Conservation (phyloP, 2,888 invertebrate species). For the Hecatera dysodea region DNA sequence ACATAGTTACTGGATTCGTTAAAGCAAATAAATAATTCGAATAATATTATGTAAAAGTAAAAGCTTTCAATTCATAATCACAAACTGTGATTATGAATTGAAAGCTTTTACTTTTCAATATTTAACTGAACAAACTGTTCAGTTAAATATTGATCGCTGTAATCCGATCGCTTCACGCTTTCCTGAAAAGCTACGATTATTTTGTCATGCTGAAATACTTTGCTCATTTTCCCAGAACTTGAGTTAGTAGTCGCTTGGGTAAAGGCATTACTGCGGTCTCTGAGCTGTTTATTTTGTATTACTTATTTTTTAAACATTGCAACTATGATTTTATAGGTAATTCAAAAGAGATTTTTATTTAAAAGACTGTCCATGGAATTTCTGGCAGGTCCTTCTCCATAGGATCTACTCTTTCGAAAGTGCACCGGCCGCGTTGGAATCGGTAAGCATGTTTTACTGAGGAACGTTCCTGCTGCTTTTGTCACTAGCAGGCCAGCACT, state of each 20-base stretch:
- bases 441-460: too few species aligned
- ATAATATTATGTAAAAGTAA: slow-evolving; percentile 1
- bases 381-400: too few species aligned
- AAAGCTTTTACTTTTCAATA: too few species aligned
- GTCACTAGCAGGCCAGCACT: too few species aligned
- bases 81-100: too few species aligned
- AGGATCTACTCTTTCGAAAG: too few species aligned
- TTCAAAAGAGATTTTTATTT: too few species aligned
- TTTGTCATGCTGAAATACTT: slow-evolving; percentile 13
- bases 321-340: too few species aligned
- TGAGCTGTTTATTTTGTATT: neutral
- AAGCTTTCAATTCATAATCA: slow-evolving; percentile 9
- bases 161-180: slow-evolving; percentile 35
- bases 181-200: slow-evolving; percentile 10
- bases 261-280: neutral
- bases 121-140: slow-evolving; percentile 7
- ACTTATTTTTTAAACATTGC: too few species aligned
- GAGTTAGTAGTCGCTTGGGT: neutral
- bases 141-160: slow-evolving; percentile 45
- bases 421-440: too few species aligned
- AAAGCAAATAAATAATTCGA: slow-evolving; percentile 11
- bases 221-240: slow-evolving; percentile 18
- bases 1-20: neutral
- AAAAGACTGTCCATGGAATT: too few species aligned
- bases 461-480: too few species aligned